Base-by-base conservation (phyloP, 2,797 vertebrate species). In the Rhinoraja longicauda region DNA sequence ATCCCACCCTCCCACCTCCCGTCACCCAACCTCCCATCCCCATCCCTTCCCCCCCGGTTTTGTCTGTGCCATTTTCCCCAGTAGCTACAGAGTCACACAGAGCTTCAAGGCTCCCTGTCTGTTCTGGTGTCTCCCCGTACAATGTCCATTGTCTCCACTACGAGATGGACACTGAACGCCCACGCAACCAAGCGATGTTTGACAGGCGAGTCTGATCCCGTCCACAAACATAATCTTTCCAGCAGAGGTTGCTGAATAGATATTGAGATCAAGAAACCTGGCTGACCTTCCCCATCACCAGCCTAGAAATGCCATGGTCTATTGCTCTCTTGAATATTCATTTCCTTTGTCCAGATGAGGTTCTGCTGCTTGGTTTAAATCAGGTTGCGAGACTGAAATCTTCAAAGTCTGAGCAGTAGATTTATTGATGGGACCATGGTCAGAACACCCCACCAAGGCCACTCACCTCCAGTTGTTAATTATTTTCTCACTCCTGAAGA, bases 241-340 rank as follows among this genome's bases (percentile, higher is more conserved):
- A 86, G 82, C 57, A 62, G 82, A 59, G 82, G 82, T 86, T 62
- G 59, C 82, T 86, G 57, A 62, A 86, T 86, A 86, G 82, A 62
- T 86, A 86, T 86, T 86, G 82, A 62, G 29, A 62, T 86, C 57
- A 59, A 86, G 57, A 62, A 86, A 17, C 82, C 82, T n/a, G 29
- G 57, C 1, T 62, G 82, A 62, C 29, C 82, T 86, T 86, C 32
- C 82, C 13, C 82, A 86, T 62, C 82, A 86, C 26, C 15, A 62
- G 82, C 57, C 82, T 59, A 62, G 57, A 62, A 86, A n/a, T 8
- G 24, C 15, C 59, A 32, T n/a, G 81, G 81, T 59, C 81, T n/a
- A 59, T 29, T 59, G 81, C 53, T 59, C 45, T 53, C 45, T 82
- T 82, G 79, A 82, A 57, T 82, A 82, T 82, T 82, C 79, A 57